Conservation (phyloP, 2,888 invertebrate genomes). For the Anoplius nigerrimus region DNA sequence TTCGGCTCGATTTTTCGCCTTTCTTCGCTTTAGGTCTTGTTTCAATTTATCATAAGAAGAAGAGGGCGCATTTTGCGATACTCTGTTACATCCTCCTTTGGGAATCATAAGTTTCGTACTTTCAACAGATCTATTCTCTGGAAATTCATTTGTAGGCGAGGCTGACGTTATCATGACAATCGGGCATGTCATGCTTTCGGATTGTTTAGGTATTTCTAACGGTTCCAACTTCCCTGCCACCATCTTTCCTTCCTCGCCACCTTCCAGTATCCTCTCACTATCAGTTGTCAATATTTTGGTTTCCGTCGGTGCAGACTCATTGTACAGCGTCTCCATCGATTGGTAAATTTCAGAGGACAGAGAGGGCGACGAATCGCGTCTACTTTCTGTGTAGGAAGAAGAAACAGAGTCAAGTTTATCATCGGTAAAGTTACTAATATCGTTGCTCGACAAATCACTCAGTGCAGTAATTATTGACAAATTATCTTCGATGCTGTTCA, state of each 20-base stretch:
- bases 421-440: slow-evolving; percentile 33
- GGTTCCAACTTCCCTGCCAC: background rate
- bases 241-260: background rate
- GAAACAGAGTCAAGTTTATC: slow-evolving; percentile 66
- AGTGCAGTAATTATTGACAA: slow-evolving; percentile 9
- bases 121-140: slow-evolving; percentile 45
- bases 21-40: slow-evolving; percentile 63
- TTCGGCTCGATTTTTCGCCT: slow-evolving; percentile 59
- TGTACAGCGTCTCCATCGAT: slow-evolving; percentile 48
- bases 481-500: too few species aligned
- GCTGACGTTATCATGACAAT: slow-evolving; percentile 62
- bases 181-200: slow-evolving; percentile 28
- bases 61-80: slow-evolving; percentile 17
- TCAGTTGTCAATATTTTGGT: background rate
- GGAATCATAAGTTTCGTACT: slow-evolving; percentile 50
- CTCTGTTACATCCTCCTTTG: slow-evolving; percentile 27
- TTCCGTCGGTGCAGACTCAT: slow-evolving; percentile 25
- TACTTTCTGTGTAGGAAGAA: slow-evolving; percentile 62
- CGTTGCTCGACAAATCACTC: slow-evolving; percentile 23
- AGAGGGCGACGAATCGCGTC: slow-evolving; percentile 48
- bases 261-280: background rate
- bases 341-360: slow-evolving; percentile 52
- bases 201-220: slow-evolving; percentile 23
- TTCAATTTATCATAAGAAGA: slow-evolving; percentile 65
- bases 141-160: slow-evolving; percentile 62